Evolutionary conservation across 2,888 invertebrate species (phyloP), one percentile per base, ranked within the genome.

Genomic region (Zaprionus lineosus): DNA sequence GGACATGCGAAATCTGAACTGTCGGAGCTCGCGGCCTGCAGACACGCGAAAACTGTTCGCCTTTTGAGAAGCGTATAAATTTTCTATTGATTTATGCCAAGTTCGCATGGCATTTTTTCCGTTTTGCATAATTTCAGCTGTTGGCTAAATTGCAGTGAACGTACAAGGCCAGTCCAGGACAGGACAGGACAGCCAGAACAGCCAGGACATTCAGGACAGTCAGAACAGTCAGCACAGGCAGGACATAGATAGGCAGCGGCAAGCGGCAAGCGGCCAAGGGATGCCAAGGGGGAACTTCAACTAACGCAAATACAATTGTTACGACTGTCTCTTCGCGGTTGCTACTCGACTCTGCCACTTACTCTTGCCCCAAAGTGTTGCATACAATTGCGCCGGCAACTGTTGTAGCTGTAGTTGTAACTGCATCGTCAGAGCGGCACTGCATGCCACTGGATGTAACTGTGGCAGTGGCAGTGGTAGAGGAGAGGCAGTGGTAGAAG

Each of bases 101-200:
- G 82, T 82, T 82, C 78, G 86, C 86, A 84, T 82, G 86, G 65
- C 84, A 82, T 78, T 82, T 86, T 82, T 86, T 82, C 84, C 78
- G 84, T 73, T 86, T 82, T 86, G 84, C 86, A 82, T 86, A 82
- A 82, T 82, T 82, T 82, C 56, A 53, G 75, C 75, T 70, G 84
- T 64, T 70, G 76, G 84, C 82, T 73, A 82, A 84, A 82, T 83
- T 70, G 78, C 84, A 84, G 63, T 41, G 48, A 46, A 52, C 67
- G 57, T 59, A 55, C 53, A 66, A 52, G 57, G 44, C 57, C 58
- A 68, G 44, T 43, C 36, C 40, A 39, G 51, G 47, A 41, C 51
- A 50, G 39, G 48, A 29, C 43, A 28, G 53, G 24, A 37, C 46
- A 52, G 44, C 67, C 68, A 73, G n/a, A n/a, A n/a, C n/a, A n/a